phyloP scores from a whole-genome alignment of 37 sponge, comb jelly and placozoan species.

The Lycopodina hypogea region DNA sequence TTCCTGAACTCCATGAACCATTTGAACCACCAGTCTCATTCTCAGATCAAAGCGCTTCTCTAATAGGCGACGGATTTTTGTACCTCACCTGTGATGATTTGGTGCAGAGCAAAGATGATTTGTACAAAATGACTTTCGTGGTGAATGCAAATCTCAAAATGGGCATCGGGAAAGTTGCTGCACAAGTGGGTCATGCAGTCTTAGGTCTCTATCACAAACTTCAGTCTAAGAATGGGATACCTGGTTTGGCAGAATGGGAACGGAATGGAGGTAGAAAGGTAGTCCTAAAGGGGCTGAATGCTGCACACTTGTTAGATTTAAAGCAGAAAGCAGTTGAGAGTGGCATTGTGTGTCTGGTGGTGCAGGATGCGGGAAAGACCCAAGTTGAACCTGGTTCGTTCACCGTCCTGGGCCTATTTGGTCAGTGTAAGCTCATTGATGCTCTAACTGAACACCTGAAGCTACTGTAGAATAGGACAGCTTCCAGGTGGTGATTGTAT shows the following conservation, averaged over 20 bases:
- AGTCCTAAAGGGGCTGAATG: conserved; percentile 54
- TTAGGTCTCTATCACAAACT: conserved; percentile 60
- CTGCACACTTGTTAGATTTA: conserved; percentile 44
- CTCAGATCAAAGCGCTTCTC: neutral
- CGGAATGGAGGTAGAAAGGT: conserved; percentile 56
- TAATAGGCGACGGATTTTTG: conserved; percentile 7
- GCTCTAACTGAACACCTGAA: conserved; percentile 67
- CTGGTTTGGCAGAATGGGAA: conserved; percentile 47
- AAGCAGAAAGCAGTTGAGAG: conserved; percentile 29
- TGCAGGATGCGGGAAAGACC: conserved; percentile 80
- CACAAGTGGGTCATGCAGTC: conserved; percentile 84
- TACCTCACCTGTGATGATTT: conserved; percentile 35
- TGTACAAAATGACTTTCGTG: conserved; percentile 76
- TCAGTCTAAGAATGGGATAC: neutral
- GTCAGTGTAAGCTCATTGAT: conserved; percentile 35
- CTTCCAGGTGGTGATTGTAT: no score
- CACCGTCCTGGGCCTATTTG: conserved; percentile 83
- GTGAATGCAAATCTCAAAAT: conserved; percentile 75
- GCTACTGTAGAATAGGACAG: conserved; percentile 26
- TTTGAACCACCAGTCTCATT: conserved; percentile 40
- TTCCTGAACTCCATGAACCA: conserved; percentile 58
- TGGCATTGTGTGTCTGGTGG: conserved; percentile 33
- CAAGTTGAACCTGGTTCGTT: conserved; percentile 71
- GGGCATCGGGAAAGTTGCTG: conserved; percentile 78
- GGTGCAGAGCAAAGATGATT: neutral